Evolutionary conservation across 1,140 invertebrate genomes (phyloP).

Genomic region (Gonioctena quinquepunctata): DNA sequence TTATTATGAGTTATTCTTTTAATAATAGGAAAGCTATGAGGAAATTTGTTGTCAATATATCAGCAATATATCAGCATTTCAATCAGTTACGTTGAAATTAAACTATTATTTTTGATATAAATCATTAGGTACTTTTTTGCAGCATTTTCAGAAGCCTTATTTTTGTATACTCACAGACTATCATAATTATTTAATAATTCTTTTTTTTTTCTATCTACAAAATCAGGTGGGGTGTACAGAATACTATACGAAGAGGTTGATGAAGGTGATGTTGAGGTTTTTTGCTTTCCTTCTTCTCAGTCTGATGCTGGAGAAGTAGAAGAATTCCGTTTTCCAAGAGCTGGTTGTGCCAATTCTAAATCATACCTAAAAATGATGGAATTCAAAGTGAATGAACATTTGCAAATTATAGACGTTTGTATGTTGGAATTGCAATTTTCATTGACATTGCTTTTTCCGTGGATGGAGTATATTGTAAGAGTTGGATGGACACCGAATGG

Average conservation of each 20-base stretch:
- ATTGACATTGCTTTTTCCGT: slow-evolving; percentile 79
- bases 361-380: slow-evolving; percentile 87
- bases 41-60: no score
- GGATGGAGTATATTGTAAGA: slow-evolving; percentile 92
- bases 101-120: no score
- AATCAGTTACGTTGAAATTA: no score
- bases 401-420: slow-evolving; percentile 69
- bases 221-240: slow-evolving; percentile 66
- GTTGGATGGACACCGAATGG: slow-evolving; percentile 92
- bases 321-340: slow-evolving; percentile 90
- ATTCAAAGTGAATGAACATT: slow-evolving; percentile 72
- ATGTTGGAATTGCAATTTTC: slow-evolving; percentile 74
- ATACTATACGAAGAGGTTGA: slow-evolving; percentile 97
- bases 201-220: no score
- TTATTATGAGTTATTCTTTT: no score
- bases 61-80: no score
- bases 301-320: slow-evolving; percentile 79
- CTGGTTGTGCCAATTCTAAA: slow-evolving; percentile 87
- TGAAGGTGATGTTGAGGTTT: slow-evolving; percentile 90
- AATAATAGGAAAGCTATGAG: no score
- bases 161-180: no score
- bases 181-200: no score
- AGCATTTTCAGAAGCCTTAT: no score
- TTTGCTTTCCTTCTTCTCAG: slow-evolving; percentile 83
- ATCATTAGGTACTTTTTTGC: no score